Evolutionary conservation across 2,797 vertebrate species (phyloP).

Genomic region (Brachyrhaphis roseni): DNA sequence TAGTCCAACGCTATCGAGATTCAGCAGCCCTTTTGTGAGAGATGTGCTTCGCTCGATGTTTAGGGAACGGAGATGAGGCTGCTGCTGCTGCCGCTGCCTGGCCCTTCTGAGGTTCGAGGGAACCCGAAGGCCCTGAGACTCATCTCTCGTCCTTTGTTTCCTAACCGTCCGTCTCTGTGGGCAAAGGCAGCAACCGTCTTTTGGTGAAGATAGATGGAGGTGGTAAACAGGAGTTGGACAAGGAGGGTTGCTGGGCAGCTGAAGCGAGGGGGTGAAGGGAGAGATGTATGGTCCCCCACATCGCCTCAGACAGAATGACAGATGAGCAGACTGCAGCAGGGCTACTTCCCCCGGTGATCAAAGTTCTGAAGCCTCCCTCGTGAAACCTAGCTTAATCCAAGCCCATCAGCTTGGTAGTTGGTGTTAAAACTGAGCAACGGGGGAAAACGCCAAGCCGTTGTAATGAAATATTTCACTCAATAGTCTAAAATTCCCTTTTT

Average conservation of each 20-base stretch:
- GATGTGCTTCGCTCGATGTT: slow-evolving; percentile 39
- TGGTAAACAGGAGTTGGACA: slow-evolving; percentile 54
- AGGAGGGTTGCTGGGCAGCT: slow-evolving; percentile 44
- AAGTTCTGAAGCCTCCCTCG: slow-evolving; percentile 53
- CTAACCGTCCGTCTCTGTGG: slow-evolving; percentile 60
- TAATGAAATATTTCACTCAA: slow-evolving; percentile 53
- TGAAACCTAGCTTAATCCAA: slow-evolving; percentile 46
- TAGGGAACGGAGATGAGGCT: slow-evolving; percentile 31
- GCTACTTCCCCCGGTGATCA: slow-evolving; percentile 71
- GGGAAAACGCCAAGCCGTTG: slow-evolving; percentile 40
- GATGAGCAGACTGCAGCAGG: slow-evolving; percentile 77
- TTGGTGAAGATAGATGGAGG: slow-evolving; percentile 68
- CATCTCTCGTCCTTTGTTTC: slow-evolving; percentile 39
- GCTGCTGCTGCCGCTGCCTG: slow-evolving; percentile 35
- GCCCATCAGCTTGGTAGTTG: slow-evolving; percentile 47
- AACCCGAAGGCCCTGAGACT: slow-evolving; percentile 23
- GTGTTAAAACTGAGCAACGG: slow-evolving; percentile 49
- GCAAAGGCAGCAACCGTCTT: slow-evolving; percentile 39
- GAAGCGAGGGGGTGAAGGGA: slow-evolving; percentile 40
- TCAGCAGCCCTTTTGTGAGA: slow-evolving; percentile 45
- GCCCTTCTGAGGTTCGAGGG: slow-evolving; percentile 30
- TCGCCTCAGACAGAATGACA: slow-evolving; percentile 79
- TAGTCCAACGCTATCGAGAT: slow-evolving; percentile 45
- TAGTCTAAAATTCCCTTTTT: slow-evolving; percentile 27
- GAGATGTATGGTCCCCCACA: slow-evolving; percentile 79